phyloP scores from a whole-genome alignment of 2,113 vertebrate genomes.

The Cyrtonyx montezumae region DNA sequence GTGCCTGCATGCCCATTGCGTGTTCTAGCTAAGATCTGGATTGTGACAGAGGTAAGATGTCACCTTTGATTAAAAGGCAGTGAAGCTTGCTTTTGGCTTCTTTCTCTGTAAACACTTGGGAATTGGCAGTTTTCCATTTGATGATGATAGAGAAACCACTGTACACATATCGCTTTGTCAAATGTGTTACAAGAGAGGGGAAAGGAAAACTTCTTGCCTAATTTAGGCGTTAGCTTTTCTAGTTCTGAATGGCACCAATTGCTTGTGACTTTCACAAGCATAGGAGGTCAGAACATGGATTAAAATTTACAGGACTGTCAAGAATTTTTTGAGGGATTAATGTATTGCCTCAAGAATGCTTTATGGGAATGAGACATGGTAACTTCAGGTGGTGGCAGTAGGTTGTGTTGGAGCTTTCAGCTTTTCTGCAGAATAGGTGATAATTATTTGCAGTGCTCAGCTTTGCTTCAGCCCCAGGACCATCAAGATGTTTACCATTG shows the following conservation, averaged over 20 bases:
- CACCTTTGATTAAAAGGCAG: not conserved
- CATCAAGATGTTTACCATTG: not conserved
- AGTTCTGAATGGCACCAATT: not conserved
- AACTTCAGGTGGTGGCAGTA: not conserved
- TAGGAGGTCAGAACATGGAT: not conserved
- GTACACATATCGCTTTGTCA: not conserved
- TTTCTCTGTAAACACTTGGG: not conserved
- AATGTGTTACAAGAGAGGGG: not conserved
- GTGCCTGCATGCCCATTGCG: not conserved
- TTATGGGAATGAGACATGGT: not conserved
- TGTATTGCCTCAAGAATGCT: not conserved
- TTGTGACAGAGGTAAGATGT: not conserved
- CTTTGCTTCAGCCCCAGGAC: not conserved
- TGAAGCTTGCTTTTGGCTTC: not conserved
- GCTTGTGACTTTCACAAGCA: not conserved
- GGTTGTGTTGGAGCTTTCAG: not conserved
- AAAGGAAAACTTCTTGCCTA: constrained; percentile 11
- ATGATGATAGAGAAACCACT: not conserved
- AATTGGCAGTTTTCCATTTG: not conserved
- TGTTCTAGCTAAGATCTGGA: not conserved
- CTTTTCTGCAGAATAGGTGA: not conserved
- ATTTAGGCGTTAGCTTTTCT: constrained; percentile 33
- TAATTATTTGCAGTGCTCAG: not conserved
- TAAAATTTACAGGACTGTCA: not conserved
- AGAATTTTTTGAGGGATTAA: not conserved